Base-by-base conservation (phyloP, 2,113 vertebrate species). In the Chauna torquata region DNA sequence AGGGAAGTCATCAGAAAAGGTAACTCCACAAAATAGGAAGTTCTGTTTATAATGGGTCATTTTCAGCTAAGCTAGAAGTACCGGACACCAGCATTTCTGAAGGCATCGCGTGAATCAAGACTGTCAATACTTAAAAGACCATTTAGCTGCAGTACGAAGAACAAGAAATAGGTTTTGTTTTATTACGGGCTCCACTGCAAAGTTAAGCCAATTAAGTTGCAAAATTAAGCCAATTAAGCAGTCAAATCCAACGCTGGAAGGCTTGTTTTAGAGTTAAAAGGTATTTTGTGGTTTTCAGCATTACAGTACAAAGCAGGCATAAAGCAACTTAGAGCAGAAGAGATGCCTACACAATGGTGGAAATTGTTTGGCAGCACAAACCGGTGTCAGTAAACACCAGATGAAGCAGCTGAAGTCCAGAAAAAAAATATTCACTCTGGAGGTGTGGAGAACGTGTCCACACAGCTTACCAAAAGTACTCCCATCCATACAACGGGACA, bases 281-380 rank as follows among this genome's bases (percentile, higher is more conserved):
- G 70, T n/a, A 61, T 65, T 85, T 16, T 90, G 96, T 90, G 95
- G 89, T 4, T 93, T 94, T 80, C 30, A 70, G 40, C 84, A 85
- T 50, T 80, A 72, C 8, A 89, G 62, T 82, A 92, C 82, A 91
- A 85, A 96, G 92, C 84, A 95, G 36, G 24, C 27, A 8, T 2
- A 88, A 76, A 95, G 66, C 40, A 74, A 57, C 2, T 0, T 38
- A 50, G 25, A 77, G 80, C 55, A 75, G 72, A 57, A 74, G 59
- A 36, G 4, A 23, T 32, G 61, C 74, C 40, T 68, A 54, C 27
- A 3, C 57, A 72, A 30, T 0, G 0, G 54, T 6, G n/a, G 55
- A 72, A 50, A 86, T 4, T 58, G 45, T 38, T 69, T 16, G 1
- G 58, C 78, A 82, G 69, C 54, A 36, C 47, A 38, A 24, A 28